Percentiles rank a stretch among this genome's conserved stretches.
These are phyloP conservation scores for Rhagologus leucostigma DNA, from an alignment of 2,113 vertebrate genomes.

Conservation along the genomic window DNA sequence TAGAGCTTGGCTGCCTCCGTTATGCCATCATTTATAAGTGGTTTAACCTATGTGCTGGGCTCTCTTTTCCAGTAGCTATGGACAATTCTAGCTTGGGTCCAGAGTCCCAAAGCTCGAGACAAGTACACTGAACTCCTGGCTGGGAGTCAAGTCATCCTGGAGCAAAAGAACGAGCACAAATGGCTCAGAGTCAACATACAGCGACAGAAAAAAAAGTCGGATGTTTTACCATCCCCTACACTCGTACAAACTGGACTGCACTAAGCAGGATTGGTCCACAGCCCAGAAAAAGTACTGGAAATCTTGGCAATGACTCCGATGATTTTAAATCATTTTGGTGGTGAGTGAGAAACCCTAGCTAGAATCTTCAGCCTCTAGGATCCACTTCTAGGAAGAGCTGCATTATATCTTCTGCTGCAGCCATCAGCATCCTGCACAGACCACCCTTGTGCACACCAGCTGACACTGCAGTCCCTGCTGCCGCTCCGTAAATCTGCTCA, in stretches of 20 bases:
- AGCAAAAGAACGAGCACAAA: background rate
- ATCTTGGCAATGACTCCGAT: background rate
- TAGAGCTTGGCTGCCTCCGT: background rate
- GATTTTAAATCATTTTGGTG: background rate
- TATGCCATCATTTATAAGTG: background rate
- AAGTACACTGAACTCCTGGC: background rate
- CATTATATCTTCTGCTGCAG: background rate
- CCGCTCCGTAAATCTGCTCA: background rate
- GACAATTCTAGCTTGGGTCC: background rate
- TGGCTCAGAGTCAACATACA: background rate
- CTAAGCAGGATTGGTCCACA: background rate
- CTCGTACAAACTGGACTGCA: background rate
- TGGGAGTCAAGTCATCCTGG: background rate
- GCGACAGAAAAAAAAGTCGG: background rate
- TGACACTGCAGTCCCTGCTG: background rate
- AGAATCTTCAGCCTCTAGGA: background rate
- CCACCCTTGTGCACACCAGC: background rate
- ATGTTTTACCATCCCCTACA: background rate
- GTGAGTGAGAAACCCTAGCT: background rate
- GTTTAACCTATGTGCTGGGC: slow-evolving; percentile 23
- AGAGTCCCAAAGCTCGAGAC: background rate
- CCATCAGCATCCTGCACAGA: background rate
- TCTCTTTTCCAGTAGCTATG: background rate
- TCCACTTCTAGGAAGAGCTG: background rate
- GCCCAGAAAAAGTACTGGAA: slow-evolving; percentile 28